Conservation (phyloP, 2,888 invertebrate species). For the Conistra vaccinii region DNA sequence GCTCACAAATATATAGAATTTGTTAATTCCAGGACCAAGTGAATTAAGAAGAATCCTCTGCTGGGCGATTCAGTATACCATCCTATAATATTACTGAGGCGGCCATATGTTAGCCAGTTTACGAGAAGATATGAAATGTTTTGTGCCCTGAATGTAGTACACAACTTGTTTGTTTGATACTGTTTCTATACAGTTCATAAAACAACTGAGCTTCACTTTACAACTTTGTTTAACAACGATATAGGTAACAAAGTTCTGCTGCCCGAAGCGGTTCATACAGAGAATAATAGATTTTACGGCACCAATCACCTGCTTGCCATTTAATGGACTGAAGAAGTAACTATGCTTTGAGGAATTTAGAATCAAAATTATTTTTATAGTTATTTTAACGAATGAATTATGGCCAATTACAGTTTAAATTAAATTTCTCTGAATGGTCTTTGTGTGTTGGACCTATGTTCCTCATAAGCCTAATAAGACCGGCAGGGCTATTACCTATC, state of each 20-base stretch:
- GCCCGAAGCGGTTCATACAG: slow-evolving; percentile 25
- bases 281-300: slow-evolving; percentile 44
- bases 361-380: neutral
- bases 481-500: no score
- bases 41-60: neutral
- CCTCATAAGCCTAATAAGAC: neutral
- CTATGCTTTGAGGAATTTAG: neutral
- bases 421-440: neutral
- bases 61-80: neutral
- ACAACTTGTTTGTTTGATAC: slow-evolving; percentile 39
- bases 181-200: slow-evolving; percentile 53
- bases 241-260: slow-evolving; percentile 35
- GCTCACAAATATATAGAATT: no score
- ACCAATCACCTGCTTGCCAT: slow-evolving; percentile 22
- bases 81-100: neutral
- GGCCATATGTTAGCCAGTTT: slow-evolving; percentile 14
- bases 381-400: neutral
- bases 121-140: slow-evolving; percentile 46
- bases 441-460: neutral
- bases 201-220: slow-evolving; percentile 54
- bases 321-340: neutral
- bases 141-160: slow-evolving; percentile 32
- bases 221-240: slow-evolving; percentile 51
- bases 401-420: neutral
- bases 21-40: neutral